Percentiles rank a stretch among this genome's conserved stretches.
Conservation (phyloP, 2,113 vertebrate species). For the Synchiropus splendidus region DNA sequence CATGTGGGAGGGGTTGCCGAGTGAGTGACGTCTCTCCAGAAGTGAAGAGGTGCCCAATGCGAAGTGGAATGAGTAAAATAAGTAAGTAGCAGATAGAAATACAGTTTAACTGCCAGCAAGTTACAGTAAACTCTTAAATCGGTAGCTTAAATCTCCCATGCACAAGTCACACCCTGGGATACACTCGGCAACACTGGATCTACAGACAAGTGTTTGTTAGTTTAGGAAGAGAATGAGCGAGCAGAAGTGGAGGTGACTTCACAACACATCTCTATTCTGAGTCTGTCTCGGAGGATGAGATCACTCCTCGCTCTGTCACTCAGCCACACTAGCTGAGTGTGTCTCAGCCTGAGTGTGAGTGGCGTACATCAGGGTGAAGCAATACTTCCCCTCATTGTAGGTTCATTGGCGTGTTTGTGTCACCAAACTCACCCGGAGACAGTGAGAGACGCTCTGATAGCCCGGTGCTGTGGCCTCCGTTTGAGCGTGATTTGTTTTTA, state of each 20-base stretch:
- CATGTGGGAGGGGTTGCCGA: too few relatives aligned
- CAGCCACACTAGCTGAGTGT: constrained; percentile 24
- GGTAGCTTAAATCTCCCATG: too few relatives aligned
- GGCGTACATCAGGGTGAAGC: constrained; percentile 26
- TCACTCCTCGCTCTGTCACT: constrained; percentile 37
- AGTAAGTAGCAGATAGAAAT: too few relatives aligned
- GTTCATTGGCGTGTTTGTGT: constrained; percentile 39
- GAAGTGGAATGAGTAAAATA: too few relatives aligned
- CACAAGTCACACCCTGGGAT: too few relatives aligned
- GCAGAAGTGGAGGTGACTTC: constrained; percentile 12
- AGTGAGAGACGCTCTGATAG: constrained; percentile 49
- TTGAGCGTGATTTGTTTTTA: constrained; percentile 60
- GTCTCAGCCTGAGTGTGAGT: constrained; percentile 23
- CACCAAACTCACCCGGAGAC: constrained; percentile 25
- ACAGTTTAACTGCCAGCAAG: too few relatives aligned
- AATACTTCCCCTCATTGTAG: constrained; percentile 50
- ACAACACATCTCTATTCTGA: constrained; percentile 22
- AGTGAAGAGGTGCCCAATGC: too few relatives aligned
- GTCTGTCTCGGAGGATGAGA: constrained; percentile 49
- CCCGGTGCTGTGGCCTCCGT: constrained; percentile 20
- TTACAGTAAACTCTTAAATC: too few relatives aligned
- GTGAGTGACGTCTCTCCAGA: too few relatives aligned
- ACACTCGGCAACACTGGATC: too few relatives aligned
- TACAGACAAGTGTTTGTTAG: too few relatives aligned
- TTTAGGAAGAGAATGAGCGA: too few relatives aligned